Conservation (phyloP, 2,113 vertebrate genomes). For the Lophura nycthemera region DNA sequence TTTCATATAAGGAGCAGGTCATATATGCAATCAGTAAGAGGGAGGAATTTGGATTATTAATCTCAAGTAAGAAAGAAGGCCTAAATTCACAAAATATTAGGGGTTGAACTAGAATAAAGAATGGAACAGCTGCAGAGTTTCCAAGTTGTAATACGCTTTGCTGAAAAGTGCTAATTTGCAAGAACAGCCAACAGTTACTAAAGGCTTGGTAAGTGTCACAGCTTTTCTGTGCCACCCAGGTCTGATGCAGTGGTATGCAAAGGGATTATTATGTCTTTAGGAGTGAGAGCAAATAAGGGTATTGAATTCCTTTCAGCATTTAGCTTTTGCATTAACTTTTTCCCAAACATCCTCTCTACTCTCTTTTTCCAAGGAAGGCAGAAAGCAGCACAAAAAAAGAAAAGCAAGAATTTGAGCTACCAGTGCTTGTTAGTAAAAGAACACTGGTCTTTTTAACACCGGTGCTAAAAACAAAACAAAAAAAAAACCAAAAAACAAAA, state of each 20-base stretch:
- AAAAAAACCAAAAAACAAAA: accelerated
- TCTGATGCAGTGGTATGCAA: not conserved
- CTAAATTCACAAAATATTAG: not conserved
- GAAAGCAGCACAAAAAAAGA: not conserved
- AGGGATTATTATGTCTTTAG: not conserved
- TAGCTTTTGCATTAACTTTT: not conserved
- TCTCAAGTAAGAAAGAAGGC: not conserved
- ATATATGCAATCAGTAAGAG: not conserved
- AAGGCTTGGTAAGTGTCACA: not conserved
- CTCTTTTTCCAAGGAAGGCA: not conserved
- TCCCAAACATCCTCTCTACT: not conserved
- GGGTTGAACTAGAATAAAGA: not conserved
- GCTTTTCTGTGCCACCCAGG: not conserved
- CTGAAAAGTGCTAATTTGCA: not conserved
- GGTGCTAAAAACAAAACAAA: not conserved
- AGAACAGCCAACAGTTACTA: not conserved
- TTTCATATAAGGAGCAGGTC: not conserved
- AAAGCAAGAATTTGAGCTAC: not conserved
- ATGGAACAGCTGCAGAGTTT: not conserved
- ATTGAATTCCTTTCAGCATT: not conserved
- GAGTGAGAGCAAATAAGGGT: not conserved
- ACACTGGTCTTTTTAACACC: not conserved
- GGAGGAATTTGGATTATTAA: not conserved
- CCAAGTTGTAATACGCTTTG: not conserved
- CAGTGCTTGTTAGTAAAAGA: not conserved